These are phyloP conservation scores for Hiodon alosoides DNA, from an alignment of 2,113 vertebrate genomes.

Conservation along the genomic window DNA sequence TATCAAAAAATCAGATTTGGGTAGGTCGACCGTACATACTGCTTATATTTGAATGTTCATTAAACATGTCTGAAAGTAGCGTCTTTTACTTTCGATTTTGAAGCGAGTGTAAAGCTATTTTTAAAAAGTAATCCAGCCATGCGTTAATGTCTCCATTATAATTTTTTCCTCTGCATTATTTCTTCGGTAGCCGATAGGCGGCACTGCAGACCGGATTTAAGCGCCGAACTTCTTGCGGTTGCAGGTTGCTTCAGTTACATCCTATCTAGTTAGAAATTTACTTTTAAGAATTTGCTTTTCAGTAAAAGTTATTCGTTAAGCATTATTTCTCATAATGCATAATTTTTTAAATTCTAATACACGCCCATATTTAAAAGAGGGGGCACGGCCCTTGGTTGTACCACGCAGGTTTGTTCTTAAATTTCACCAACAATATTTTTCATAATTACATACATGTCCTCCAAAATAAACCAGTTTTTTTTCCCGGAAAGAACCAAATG, in stretches of 20 bases:
- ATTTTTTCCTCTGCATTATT: slow-evolving; percentile 11
- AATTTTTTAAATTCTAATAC: too few relatives aligned
- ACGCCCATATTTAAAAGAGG: too few relatives aligned
- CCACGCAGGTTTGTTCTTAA: too few relatives aligned
- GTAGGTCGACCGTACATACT: too few relatives aligned
- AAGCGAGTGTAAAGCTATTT: background rate
- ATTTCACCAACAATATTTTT: too few relatives aligned
- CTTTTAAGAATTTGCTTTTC: background rate
- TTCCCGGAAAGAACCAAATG: too few relatives aligned
- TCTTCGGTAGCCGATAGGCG: slow-evolving; percentile 39
- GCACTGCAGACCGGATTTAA: slow-evolving; percentile 47
- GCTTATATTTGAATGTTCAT: background rate
- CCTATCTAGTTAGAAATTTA: background rate
- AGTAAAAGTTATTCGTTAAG: slow-evolving; percentile 13
- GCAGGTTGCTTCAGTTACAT: slow-evolving; percentile 11
- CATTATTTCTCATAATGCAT: background rate
- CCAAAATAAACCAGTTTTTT: too few relatives aligned
- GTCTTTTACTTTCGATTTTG: background rate
- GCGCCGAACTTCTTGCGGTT: slow-evolving; percentile 3
- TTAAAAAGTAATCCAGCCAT: background rate
- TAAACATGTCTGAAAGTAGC: background rate
- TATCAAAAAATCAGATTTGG: background rate
- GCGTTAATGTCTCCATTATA: background rate
- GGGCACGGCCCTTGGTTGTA: too few relatives aligned
- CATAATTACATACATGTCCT: too few relatives aligned